A percentile compares a stretch with the other conserved stretches of the same genome.
phyloP scores from a whole-genome alignment of 2,797 vertebrate genomes.

The Myoxocephalus aenaeus region DNA sequence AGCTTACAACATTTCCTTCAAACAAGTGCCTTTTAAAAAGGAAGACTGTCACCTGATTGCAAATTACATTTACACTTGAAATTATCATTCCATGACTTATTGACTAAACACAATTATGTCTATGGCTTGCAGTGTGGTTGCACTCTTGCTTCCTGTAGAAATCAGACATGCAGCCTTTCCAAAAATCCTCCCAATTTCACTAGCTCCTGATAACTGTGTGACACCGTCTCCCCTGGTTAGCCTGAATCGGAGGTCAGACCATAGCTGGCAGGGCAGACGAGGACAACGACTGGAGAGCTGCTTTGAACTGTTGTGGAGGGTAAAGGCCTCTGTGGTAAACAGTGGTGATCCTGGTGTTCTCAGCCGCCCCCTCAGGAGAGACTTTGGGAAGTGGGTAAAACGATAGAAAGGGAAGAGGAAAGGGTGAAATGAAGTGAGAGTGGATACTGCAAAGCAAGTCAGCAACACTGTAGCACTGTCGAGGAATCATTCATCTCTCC shows the following conservation, averaged over 20 bases:
- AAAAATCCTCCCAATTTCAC: slow-evolving; percentile 14
- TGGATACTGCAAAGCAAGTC: neutral
- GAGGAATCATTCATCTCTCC: slow-evolving; percentile 20
- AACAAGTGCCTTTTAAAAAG: neutral
- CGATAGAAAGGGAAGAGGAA: slow-evolving; percentile 11
- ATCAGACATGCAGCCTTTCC: slow-evolving; percentile 13
- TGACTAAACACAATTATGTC: neutral
- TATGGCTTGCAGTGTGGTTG: neutral
- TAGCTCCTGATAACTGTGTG: slow-evolving; percentile 30
- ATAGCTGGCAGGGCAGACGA: slow-evolving; percentile 36
- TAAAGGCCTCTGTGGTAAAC: slow-evolving; percentile 49
- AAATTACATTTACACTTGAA: neutral
- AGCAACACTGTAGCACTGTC: neutral
- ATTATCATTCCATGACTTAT: neutral
- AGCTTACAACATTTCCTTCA: neutral
- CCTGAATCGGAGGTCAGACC: slow-evolving; percentile 60
- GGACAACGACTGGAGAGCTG: slow-evolving; percentile 41
- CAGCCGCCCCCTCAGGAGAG: slow-evolving; percentile 17
- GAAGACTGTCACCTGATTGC: neutral
- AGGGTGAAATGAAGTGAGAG: slow-evolving; percentile 15
- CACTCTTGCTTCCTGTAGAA: slow-evolving; percentile 11
- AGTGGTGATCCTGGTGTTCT: slow-evolving; percentile 36
- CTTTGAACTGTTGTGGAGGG: slow-evolving; percentile 45
- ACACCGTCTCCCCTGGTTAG: slow-evolving; percentile 38
- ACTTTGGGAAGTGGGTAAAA: neutral